These are phyloP conservation scores for Melanaphis sacchari DNA, from an alignment of 1,140 invertebrate species.

Conservation along the genomic window DNA sequence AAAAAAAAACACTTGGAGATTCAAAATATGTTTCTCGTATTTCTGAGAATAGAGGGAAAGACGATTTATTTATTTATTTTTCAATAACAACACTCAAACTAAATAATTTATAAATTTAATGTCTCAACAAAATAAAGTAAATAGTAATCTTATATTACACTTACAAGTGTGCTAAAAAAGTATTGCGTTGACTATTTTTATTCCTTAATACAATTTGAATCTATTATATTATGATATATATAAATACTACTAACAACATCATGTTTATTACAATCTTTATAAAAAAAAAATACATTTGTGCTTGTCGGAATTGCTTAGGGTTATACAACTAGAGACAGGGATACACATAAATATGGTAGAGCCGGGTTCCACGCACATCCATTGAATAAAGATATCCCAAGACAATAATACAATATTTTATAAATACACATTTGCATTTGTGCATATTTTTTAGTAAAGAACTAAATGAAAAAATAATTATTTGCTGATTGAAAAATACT, in stretches of 20 bases:
- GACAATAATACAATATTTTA: slow-evolving; percentile 3
- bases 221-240: slow-evolving; percentile 38
- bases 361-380: background rate
- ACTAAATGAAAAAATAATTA: slow-evolving; percentile 47
- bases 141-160: slow-evolving; percentile 57
- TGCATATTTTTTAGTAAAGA: slow-evolving; percentile 7
- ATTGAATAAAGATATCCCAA: background rate
- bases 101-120: slow-evolving; percentile 58
- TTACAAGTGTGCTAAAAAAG: slow-evolving; percentile 52
- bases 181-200: slow-evolving; percentile 54
- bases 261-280: slow-evolving; percentile 25
- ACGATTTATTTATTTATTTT: background rate
- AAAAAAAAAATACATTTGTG: slow-evolving; percentile 44
- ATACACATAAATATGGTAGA: slow-evolving; percentile 25
- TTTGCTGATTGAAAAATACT: slow-evolving; percentile 35
- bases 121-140: slow-evolving; percentile 57
- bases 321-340: slow-evolving; percentile 25
- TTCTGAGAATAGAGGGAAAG: background rate
- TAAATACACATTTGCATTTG: slow-evolving; percentile 31
- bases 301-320: background rate
- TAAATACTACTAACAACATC: slow-evolving; percentile 51
- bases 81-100: slow-evolving; percentile 53
- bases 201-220: slow-evolving; percentile 53
- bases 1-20: background rate
- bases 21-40: background rate